Percentiles rank a stretch among this genome's conserved stretches.
These are phyloP conservation scores for Dermolepida albohirtum DNA, from an alignment of 2,888 invertebrate species.

Conservation along the genomic window DNA sequence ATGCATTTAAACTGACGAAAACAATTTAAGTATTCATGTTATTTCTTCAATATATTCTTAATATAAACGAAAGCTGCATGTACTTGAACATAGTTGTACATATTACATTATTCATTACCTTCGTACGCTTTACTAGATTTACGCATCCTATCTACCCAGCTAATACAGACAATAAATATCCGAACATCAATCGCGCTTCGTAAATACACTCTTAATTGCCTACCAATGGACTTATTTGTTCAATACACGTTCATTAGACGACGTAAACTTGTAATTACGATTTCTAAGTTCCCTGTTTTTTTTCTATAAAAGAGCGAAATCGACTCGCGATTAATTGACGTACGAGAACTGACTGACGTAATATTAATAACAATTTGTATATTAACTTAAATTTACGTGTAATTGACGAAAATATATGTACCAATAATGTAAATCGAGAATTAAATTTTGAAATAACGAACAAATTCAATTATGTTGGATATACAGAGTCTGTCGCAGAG, in stretches of 20 bases:
- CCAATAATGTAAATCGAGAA: no score
- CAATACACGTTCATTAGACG: constrained; percentile 18
- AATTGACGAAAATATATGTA: no score
- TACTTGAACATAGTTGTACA: neutral
- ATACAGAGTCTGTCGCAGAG: no score
- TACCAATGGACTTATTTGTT: constrained; percentile 24
- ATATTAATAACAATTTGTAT: no score
- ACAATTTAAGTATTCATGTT: no score
- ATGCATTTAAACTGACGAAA: no score
- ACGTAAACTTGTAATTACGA: constrained; percentile 18
- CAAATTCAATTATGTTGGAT: no score
- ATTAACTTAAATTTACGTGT: no score
- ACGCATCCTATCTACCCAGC: neutral
- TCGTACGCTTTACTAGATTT: neutral
- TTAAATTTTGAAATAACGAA: no score
- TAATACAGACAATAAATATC: constrained; percentile 14
- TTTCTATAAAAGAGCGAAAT: constrained; percentile 1
- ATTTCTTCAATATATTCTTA: no score
- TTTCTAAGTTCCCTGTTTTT: constrained; percentile 16
- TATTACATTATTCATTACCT: constrained; percentile 24
- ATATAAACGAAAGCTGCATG: no score
- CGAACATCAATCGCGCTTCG: constrained; percentile 24
- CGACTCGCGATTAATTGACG: constrained; percentile 5
- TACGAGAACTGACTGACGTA: no score
- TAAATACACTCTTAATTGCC: constrained; percentile 23